These are phyloP conservation scores for Laothoe populi DNA, from an alignment of 2,888 invertebrate genomes.

Conservation along the genomic window DNA sequence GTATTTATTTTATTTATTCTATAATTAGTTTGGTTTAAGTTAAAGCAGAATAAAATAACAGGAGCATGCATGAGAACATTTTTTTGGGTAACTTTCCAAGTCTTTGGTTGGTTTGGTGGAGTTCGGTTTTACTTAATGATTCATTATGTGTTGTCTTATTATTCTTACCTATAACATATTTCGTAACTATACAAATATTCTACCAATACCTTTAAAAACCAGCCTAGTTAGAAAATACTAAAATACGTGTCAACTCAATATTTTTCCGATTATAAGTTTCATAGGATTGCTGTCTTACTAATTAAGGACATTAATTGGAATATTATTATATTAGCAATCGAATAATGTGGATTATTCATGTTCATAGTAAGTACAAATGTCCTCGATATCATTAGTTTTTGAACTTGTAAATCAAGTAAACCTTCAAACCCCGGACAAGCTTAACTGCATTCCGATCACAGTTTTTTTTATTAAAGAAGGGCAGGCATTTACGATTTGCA, in stretches of 20 bases:
- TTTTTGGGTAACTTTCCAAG: too few species aligned
- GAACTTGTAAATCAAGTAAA: constrained; percentile 40
- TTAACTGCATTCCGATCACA: constrained; percentile 39
- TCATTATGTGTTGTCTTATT: too few species aligned
- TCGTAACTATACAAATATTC: neutral
- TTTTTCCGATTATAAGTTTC: neutral
- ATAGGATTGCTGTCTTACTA: neutral
- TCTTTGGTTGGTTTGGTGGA: too few species aligned
- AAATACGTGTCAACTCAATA: neutral
- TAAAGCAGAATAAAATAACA: too few species aligned
- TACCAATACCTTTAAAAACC: neutral
- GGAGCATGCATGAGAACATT: too few species aligned
- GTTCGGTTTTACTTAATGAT: too few species aligned
- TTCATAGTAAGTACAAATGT: neutral
- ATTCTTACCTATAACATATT: too few species aligned
- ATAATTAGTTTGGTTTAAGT: too few species aligned
- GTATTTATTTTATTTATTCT: too few species aligned
- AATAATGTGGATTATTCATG: constrained; percentile 5
- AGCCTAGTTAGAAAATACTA: neutral
- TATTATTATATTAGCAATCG: neutral
- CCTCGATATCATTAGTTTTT: constrained; percentile 29
- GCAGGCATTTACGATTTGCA: neutral
- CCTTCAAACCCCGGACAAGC: constrained; percentile 33
- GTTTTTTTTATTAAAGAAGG: constrained; percentile 15
- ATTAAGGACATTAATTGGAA: constrained; percentile 15